phyloP scores from a whole-genome alignment of 2,113 vertebrate species.

The Nesoenas mayeri region DNA sequence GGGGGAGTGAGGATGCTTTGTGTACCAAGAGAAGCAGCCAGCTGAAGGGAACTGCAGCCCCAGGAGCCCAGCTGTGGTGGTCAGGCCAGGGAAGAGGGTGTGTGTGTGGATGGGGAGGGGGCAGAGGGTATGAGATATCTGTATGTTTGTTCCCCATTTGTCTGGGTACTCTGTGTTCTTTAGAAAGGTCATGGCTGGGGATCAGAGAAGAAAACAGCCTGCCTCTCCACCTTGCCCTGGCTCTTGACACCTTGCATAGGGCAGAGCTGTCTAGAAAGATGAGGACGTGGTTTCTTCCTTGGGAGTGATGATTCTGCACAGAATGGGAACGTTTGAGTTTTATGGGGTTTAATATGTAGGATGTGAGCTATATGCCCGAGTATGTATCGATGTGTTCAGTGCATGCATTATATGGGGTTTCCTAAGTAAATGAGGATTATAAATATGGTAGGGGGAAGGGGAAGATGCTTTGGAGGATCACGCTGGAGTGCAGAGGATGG shows the following conservation, averaged over 20 bases:
- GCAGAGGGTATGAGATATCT: neutral
- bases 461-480: fast-evolving
- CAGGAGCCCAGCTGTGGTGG: neutral
- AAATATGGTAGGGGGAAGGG: too few relatives aligned
- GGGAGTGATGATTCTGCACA: neutral
- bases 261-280: neutral
- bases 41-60: neutral
- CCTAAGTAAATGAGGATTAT: too few relatives aligned
- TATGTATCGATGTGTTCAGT: too few relatives aligned
- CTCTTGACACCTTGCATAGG: neutral
- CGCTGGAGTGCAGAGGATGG: neutral
- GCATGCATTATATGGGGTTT: too few relatives aligned
- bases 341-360: too few relatives aligned
- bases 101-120: fast-evolving
- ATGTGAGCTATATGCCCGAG: too few relatives aligned
- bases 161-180: neutral
- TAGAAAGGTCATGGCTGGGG: neutral
- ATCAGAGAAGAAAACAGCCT: neutral
- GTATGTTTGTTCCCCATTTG: neutral
- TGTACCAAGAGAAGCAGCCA: neutral
- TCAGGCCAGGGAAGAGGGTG: fast-evolving
- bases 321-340: too few relatives aligned
- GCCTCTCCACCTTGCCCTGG: neutral
- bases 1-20: neutral
- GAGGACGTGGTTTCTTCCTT: neutral